These are phyloP conservation scores for Phocoena phocoena DNA, from an alignment of 2,113 vertebrate genomes.

Conservation along the genomic window DNA sequence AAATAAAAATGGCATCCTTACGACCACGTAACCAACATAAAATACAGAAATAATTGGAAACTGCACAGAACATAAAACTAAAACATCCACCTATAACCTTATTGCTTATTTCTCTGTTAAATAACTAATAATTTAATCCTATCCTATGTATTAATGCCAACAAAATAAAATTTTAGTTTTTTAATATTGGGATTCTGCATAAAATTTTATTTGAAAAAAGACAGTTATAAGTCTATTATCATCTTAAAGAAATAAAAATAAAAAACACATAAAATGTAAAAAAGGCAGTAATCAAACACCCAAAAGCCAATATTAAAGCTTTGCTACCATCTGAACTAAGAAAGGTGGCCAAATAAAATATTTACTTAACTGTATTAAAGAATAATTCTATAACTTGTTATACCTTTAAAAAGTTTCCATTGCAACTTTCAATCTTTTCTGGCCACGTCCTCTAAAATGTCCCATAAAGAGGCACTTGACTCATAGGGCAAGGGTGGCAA, in stretches of 20 bases:
- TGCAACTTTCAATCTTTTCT: conserved; percentile 5
- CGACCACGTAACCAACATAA: not conserved
- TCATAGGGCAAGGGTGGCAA: not conserved
- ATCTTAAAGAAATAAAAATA: not conserved
- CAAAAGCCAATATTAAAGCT: not conserved
- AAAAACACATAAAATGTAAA: not conserved
- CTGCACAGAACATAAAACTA: not conserved
- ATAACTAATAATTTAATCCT: not conserved
- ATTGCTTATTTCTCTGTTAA: not conserved
- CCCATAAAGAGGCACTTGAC: not conserved
- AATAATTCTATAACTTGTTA: not conserved
- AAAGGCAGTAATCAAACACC: not conserved
- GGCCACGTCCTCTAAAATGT: not conserved
- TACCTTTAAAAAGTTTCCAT: not conserved
- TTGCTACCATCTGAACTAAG: not conserved
- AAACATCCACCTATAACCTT: not conserved
- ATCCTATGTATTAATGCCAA: not conserved
- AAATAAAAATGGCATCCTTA: not conserved
- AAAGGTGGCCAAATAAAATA: not conserved
- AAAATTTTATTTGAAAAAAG: conserved; percentile 18
- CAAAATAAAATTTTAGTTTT: not conserved
- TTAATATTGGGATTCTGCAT: not conserved
- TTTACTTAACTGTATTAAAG: conserved; percentile 17
- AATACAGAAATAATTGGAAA: not conserved
- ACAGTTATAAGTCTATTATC: not conserved